Evolutionary conservation across 2,113 vertebrate genomes (phyloP).

Genomic region (Varanus salvator): DNA sequence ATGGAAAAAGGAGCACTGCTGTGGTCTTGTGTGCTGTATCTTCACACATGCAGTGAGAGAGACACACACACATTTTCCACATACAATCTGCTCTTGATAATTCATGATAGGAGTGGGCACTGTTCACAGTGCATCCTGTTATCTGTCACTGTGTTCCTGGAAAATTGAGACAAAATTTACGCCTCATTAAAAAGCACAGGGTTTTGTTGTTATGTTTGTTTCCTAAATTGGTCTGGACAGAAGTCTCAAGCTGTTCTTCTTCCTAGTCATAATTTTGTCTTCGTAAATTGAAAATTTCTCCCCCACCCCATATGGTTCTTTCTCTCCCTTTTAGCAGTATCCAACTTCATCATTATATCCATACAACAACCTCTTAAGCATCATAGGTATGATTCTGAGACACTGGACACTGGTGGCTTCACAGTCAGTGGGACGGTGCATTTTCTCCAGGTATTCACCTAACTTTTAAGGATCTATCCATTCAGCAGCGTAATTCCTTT

Average conservation of each 20-base stretch:
- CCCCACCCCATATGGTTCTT: too few species aligned
- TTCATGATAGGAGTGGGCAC: background rate
- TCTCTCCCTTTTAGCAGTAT: background rate
- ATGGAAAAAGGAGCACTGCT: background rate
- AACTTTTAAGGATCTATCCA: too few species aligned
- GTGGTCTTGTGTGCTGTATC: background rate
- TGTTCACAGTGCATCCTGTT: background rate
- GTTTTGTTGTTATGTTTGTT: background rate
- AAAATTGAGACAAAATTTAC: background rate
- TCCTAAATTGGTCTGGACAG: background rate
- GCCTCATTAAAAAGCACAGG: background rate
- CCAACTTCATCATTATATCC: background rate
- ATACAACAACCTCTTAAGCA: background rate
- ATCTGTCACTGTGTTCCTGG: background rate
- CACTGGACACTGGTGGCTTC: too few species aligned
- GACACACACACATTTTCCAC: background rate
- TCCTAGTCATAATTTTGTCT: background rate
- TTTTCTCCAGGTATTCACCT: too few species aligned
- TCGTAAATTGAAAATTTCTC: background rate
- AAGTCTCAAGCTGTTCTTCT: background rate
- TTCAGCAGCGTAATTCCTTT: too few species aligned
- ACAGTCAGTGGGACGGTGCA: too few species aligned
- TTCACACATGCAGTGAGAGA: background rate
- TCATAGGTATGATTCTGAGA: too few species aligned
- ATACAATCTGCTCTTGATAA: background rate